A percentile compares a stretch with the other conserved stretches of the same genome.
Evolutionary conservation across 2,888 invertebrate species (phyloP).

Genomic region (Eugnorisma glareosa): DNA sequence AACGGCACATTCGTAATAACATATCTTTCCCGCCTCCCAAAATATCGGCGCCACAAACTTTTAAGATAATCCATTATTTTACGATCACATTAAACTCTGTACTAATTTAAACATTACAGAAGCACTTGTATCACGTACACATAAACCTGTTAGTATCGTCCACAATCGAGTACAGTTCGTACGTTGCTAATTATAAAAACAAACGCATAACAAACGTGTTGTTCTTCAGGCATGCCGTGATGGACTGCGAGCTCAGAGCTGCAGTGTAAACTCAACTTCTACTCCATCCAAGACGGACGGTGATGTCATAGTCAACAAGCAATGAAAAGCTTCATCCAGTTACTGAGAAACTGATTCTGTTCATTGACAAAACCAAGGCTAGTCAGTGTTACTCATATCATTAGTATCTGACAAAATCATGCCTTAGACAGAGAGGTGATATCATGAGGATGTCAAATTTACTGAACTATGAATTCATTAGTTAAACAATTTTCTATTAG

Average conservation of each 20-base stretch:
- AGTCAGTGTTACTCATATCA: conserved; percentile 74
- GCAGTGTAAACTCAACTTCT: conserved; percentile 74
- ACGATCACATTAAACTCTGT: conserved; percentile 57
- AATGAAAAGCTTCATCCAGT: conserved; percentile 77
- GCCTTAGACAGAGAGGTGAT: conserved; percentile 67
- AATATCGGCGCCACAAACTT: conserved; percentile 83
- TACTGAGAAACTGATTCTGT: conserved; percentile 78
- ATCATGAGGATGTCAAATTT: conserved; percentile 61
- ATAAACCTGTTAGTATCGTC: conserved; percentile 51
- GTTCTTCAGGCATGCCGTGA: conserved; percentile 78
- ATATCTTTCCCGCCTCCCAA: conserved; percentile 81
- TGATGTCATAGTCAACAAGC: conserved; percentile 86
- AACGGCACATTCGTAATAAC: conserved; percentile 86
- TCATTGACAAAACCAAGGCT: conserved; percentile 76
- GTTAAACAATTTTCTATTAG: conserved; percentile 20
- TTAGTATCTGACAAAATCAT: conserved; percentile 65
- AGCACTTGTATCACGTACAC: conserved; percentile 56
- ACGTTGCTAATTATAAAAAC: conserved; percentile 78
- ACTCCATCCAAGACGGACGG: conserved; percentile 75
- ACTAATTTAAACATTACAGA: conserved; percentile 54
- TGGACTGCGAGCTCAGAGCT: conserved; percentile 83
- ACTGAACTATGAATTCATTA: conserved; percentile 37
- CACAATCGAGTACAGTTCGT: conserved; percentile 66
- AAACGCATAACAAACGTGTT: conserved; percentile 85
- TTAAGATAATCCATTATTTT: conserved; percentile 82